These are phyloP conservation scores for Chaenodraco wilsoni DNA, from an alignment of 2,797 vertebrate genomes.

Conservation along the genomic window DNA sequence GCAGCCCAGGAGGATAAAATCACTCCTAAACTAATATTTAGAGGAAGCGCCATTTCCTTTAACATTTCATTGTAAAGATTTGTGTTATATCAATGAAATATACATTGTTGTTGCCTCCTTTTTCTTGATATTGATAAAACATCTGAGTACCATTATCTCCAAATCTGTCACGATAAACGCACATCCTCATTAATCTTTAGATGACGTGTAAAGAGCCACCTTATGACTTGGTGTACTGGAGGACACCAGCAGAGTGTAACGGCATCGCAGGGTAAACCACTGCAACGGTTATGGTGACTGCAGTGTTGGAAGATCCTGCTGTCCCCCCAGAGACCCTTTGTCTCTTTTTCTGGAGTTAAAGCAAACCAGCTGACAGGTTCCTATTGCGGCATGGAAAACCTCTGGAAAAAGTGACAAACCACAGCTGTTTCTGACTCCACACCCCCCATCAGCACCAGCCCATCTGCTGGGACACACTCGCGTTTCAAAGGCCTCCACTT, in stretches of 20 bases:
- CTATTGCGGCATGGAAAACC: constrained; percentile 52
- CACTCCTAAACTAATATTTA: constrained; percentile 57
- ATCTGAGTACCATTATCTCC: constrained; percentile 43
- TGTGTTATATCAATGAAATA: constrained; percentile 37
- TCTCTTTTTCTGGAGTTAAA: constrained; percentile 51
- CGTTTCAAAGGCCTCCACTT: constrained; percentile 37
- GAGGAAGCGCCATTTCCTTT: constrained; percentile 16
- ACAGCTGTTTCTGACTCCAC: constrained; percentile 49
- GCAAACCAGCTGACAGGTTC: constrained; percentile 62
- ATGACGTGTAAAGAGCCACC: constrained; percentile 38
- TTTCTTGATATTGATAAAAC: constrained; percentile 27
- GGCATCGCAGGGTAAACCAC: constrained; percentile 44
- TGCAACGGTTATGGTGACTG: constrained; percentile 35
- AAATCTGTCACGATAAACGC: constrained; percentile 39
- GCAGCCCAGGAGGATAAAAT: constrained; percentile 40
- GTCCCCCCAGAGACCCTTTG: constrained; percentile 54
- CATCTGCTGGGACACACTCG: constrained; percentile 63
- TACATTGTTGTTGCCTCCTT: not conserved
- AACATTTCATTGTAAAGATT: constrained; percentile 33
- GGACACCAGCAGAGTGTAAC: constrained; percentile 60
- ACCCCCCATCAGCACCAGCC: constrained; percentile 17
- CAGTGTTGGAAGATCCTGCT: constrained; percentile 63
- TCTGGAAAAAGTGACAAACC: constrained; percentile 62
- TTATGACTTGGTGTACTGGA: constrained; percentile 37
- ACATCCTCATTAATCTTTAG: constrained; percentile 57